Evolutionary conservation across 1,140 invertebrate genomes (phyloP).

Genomic region (Aphaenogaster rudis): DNA sequence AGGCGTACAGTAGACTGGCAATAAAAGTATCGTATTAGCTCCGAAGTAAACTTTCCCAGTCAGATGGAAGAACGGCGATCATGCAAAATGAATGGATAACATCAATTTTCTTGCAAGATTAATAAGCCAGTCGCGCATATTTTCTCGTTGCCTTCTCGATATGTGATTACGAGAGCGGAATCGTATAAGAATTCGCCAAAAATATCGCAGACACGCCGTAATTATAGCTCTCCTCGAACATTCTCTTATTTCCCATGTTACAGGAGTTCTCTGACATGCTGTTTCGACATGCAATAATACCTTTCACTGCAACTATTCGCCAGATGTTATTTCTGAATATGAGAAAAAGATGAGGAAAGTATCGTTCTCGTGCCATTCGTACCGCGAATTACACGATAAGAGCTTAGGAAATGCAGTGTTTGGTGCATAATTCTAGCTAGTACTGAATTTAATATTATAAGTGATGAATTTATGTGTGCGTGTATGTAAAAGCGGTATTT

Average conservation of each 20-base stretch:
- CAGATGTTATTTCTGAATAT: conserved; percentile 25
- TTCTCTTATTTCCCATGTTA: conserved; percentile 5
- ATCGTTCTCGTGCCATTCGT: neutral
- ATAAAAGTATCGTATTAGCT: neutral
- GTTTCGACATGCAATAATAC: conserved; percentile 6
- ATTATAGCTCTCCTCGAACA: conserved; percentile 10
- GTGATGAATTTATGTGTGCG: neutral
- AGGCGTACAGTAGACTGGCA: neutral
- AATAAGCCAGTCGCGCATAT: conserved; percentile 9
- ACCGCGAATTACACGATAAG: neutral
- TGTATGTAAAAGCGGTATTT: neutral
- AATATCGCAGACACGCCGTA: conserved; percentile 32
- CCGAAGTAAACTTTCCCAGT: conserved; percentile 35
- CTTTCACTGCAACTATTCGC: neutral
- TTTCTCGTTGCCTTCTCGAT: neutral
- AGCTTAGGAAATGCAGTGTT: neutral
- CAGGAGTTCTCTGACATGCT: neutral
- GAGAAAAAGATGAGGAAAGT: neutral
- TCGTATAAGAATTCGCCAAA: conserved; percentile 14
- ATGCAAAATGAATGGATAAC: neutral
- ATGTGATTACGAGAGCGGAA: neutral
- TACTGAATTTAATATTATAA: neutral
- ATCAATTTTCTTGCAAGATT: conserved; percentile 51
- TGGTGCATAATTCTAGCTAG: neutral
- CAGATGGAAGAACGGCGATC: neutral